Evolutionary conservation across 2,113 vertebrate genomes (phyloP), one percentile per base, ranked within the genome.

Genomic region (Eulemur macaco): DNA sequence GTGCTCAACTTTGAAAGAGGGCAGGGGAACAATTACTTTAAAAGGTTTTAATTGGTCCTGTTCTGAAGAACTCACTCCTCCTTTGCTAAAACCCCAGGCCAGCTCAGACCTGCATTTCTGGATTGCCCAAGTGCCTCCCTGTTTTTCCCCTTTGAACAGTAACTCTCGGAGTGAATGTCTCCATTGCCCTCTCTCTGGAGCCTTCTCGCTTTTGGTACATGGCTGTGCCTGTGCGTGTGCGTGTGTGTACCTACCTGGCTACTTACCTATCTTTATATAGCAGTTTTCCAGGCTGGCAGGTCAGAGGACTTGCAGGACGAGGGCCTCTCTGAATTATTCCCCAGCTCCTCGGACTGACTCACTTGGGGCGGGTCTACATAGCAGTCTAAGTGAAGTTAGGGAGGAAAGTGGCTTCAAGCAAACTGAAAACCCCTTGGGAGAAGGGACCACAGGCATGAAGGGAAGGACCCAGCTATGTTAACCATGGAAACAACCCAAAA

Each of bases 101-200:
- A 97, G 98, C 97, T 97, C 97, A 98, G 97, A 98, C 98, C 96
- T 98, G 98, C 96, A 91, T 73, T 42, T 74, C 94, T 68, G 95
- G 91, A 94, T 97, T 94, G 89, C 96, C 95, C 80, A 86, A 95
- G 88, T 45, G 23, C 94, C 86, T 97, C 76, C 86, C 66, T 81
- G 58, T 69, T 95, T 93, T 80, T 97, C 45, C 52, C 69, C 96
- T 96, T 96, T 98, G 96, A 97, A 96, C 83, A 82, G 5, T 34
- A 52, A 74, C 66, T 95, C 76, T 90, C 20, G 21, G 85, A 89
- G 92, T 18, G 47, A 73, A 60, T 91, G 83, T 54, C 80, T 95
- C 85, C 78, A 2, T 37, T 31, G 37, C 77, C 64, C 60, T 89
- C 54, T n/a, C 82, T 71, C 20, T 45, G 21, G 12, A 69, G 58